Conservation (phyloP, 2,113 vertebrate genomes). For the Saccopteryx bilineata region DNA sequence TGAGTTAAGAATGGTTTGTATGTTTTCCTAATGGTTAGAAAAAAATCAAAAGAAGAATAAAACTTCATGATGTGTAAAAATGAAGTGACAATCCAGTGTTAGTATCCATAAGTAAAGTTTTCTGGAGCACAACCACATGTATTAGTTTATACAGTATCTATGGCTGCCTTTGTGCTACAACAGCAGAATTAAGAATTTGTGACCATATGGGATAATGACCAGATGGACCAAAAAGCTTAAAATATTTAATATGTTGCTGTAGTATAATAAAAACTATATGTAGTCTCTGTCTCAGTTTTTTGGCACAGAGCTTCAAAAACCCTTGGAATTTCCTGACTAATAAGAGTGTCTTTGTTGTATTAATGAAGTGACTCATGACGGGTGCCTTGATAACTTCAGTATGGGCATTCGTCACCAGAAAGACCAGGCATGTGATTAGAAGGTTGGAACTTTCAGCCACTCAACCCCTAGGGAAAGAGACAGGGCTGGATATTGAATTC, state of each 20-base stretch:
- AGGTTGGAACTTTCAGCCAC: not conserved
- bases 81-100: conserved; percentile 18
- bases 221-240: not conserved
- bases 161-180: not conserved
- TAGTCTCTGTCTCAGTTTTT: not conserved
- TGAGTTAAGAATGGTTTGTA: not conserved
- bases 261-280: not conserved
- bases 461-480: not conserved
- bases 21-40: not conserved
- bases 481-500: not conserved
- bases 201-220: not conserved
- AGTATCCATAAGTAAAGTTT: not conserved
- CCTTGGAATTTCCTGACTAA: not conserved
- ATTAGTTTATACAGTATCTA: not conserved
- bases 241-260: conserved; percentile 6
- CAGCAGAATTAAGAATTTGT: not conserved
- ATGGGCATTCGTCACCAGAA: not conserved
- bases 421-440: not conserved
- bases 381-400: not conserved
- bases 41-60: conserved; percentile 15
- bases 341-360: not conserved
- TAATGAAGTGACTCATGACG: not conserved
- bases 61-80: conserved; percentile 17
- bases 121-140: not conserved
- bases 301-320: not conserved